Evolutionary conservation across 2,888 invertebrate species (phyloP), one percentile per base, ranked within the genome.

Genomic region (Dasysyrphus albostriatus): DNA sequence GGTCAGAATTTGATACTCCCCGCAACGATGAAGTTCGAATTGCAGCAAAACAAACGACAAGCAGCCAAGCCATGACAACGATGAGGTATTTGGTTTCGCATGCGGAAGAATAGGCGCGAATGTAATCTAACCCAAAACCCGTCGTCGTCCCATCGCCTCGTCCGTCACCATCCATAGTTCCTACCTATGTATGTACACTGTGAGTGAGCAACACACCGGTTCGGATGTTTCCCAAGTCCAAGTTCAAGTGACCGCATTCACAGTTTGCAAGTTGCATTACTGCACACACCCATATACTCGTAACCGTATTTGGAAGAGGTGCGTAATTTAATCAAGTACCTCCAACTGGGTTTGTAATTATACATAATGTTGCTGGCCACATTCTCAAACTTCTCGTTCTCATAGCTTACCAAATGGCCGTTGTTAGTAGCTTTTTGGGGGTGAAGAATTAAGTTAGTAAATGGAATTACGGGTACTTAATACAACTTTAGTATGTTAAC

Each of bases 191-290:
- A 5, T 32, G 5, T 34, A 16, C 34, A 34, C n/a, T 59, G 16
- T 19, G 12, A 59, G 39, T 24, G 7, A 59, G 3, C 16, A 37
- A 9, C 58, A 34, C 37, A 65, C 47, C 32, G 47, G 59, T 37
- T 61, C 34, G 61, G 49, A 32, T 58, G 63, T 47, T 63, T 65
- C 49, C 83, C 84, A 84, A 84, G 84, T 84, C 80, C 84, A 84
- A 84, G 84, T 84, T 84, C 84, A 84, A 76, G 70, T 80, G 75
- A 80, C 84, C 84, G 84, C 84, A 80, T 84, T 84, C 65, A 61
- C 47, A 44, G 59, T 29, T 24, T 49, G 32, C 47, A 47, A 32
- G 29, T 44, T 44, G 7, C 39, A 24, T 61, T 37, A 61, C 8
- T 37, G 44, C 63, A 67, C 63, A 67, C 37, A 63, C 44, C 63